Percentiles rank a stretch among this genome's conserved stretches.
phyloP scores from a whole-genome alignment of 2,888 invertebrate genomes.

The Ptilodon capucinus region DNA sequence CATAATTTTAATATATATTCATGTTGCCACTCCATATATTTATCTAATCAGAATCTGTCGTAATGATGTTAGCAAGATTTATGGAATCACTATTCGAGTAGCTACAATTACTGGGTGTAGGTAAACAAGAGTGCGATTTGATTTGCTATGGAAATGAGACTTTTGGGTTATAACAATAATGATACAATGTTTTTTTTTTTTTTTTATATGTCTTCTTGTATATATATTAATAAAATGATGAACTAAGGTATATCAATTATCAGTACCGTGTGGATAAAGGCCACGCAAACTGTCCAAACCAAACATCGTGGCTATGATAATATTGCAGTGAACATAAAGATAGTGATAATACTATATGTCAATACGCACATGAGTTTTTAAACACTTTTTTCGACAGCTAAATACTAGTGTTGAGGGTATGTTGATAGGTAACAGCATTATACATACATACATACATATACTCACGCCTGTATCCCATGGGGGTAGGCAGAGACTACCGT shows the following conservation, averaged over 20 bases:
- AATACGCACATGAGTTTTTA: not conserved
- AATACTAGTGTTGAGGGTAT: no score
- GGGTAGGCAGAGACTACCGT: no score
- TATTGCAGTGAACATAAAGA: not conserved
- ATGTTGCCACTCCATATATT: constrained; percentile 8
- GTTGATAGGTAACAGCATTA: no score
- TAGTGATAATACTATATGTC: not conserved
- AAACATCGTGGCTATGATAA: not conserved
- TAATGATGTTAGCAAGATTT: constrained; percentile 11
- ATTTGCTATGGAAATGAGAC: not conserved
- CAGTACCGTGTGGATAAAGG: not conserved
- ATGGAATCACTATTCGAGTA: constrained; percentile 19
- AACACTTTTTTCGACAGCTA: not conserved
- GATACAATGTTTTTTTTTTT: constrained; percentile 1
- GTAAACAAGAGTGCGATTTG: constrained; percentile 4
- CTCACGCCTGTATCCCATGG: no score
- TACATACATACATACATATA: no score
- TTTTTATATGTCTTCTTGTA: no score
- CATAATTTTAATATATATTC: constrained; percentile 11
- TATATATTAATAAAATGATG: no score
- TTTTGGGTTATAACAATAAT: not conserved
- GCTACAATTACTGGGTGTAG: constrained; percentile 11
- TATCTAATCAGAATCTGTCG: constrained; percentile 26
- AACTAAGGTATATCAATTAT: constrained; percentile 1
- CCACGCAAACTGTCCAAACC: not conserved